phyloP scores from a whole-genome alignment of 2,113 vertebrate species.

The Porphyrio hochstetteri region DNA sequence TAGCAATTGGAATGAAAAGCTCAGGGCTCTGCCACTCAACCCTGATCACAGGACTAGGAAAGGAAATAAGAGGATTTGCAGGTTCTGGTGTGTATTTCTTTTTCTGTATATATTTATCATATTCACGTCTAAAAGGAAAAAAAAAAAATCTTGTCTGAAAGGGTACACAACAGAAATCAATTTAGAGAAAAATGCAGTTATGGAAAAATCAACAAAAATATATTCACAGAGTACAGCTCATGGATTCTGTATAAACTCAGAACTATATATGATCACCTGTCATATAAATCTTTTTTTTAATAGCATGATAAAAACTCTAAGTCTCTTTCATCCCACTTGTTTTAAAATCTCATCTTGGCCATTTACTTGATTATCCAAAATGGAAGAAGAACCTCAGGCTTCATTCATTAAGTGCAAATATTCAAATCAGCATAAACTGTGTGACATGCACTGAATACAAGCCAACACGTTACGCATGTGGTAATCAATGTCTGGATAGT shows the following conservation, averaged over 20 bases:
- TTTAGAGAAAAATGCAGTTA: not conserved
- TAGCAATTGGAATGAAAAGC: not conserved
- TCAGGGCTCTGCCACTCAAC: not conserved
- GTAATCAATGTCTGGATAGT: not conserved
- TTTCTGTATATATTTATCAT: not conserved
- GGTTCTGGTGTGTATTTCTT: not conserved
- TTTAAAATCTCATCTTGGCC: not conserved
- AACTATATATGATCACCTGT: not conserved
- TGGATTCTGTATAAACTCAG: not conserved
- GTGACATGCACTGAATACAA: not conserved
- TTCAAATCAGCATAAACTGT: not conserved
- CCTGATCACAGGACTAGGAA: not conserved
- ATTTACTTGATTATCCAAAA: not conserved
- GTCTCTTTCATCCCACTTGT: not conserved
- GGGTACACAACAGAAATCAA: not conserved
- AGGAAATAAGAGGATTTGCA: not conserved
- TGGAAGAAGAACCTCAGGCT: not conserved
- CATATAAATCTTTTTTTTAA: not conserved
- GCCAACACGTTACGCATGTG: not conserved
- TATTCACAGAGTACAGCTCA: not conserved
- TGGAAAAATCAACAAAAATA: not conserved
- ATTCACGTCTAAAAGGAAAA: not conserved
- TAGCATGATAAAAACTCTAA: not conserved
- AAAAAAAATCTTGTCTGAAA: not conserved
- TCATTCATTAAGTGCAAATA: not conserved